Evolutionary conservation across 2,797 vertebrate species (phyloP).

Genomic region (Helostoma temminkii): DNA sequence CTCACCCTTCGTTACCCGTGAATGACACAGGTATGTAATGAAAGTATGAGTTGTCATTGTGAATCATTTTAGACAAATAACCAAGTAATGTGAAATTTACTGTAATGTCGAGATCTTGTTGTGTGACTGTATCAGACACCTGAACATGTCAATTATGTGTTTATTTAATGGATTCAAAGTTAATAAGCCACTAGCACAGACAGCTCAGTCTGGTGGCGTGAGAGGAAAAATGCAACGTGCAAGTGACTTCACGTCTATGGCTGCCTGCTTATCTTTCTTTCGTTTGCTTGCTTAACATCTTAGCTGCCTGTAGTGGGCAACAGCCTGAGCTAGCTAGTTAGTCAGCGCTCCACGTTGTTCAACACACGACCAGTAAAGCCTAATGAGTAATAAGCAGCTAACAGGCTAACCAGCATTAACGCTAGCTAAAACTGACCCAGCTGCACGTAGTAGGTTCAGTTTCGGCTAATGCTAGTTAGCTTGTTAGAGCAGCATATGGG

Average conservation of each 20-base stretch:
- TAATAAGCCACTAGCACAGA: not conserved
- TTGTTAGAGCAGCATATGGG: conserved; percentile 28
- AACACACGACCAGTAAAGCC: not conserved
- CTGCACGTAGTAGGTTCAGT: conserved; percentile 10
- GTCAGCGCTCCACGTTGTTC: conserved; percentile 27
- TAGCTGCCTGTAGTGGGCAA: not conserved
- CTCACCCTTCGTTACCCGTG: not conserved
- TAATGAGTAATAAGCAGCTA: not conserved
- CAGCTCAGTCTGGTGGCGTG: not conserved
- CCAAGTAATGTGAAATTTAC: not conserved
- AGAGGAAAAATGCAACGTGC: too few relatives aligned
- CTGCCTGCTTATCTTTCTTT: conserved; percentile 18
- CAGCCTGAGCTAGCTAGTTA: conserved; percentile 32
- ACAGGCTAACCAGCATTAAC: not conserved
- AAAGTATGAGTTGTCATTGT: not conserved
- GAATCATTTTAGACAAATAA: not conserved
- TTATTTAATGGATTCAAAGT: not conserved
- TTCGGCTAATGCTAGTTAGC: conserved; percentile 32
- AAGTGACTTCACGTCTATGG: not conserved
- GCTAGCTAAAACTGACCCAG: not conserved
- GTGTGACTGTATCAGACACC: not conserved
- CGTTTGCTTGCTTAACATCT: not conserved
- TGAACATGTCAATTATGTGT: not conserved
- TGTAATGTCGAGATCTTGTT: not conserved
- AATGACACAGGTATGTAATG: not conserved